Base-by-base conservation (phyloP, 1,140 invertebrate genomes). In the Episyrphus balteatus region DNA sequence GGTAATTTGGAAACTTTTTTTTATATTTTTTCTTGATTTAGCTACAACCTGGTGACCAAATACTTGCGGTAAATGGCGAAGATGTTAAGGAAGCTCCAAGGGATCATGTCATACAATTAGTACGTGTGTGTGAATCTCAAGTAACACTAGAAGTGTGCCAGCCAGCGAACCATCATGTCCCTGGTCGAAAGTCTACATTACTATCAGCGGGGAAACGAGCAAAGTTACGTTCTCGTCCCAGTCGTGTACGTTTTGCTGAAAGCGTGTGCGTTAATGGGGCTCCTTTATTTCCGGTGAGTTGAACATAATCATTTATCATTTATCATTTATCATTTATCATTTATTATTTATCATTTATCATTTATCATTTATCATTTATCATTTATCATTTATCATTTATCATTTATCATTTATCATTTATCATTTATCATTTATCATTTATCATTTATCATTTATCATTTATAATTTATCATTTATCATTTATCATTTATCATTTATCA, bases 101-200 rank as follows among this genome's bases (percentile, higher is more conserved):
- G 6, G 88, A 93, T 68, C 84, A 88, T 69, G 91, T 94, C 21
- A 93, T 95, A 43, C 81, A 90, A 38, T 71, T 92, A 57, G 88
- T 95, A 14, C 76, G 88, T 17, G 83, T 86, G 0, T 90, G 88
- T 62, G 73, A 81, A 33, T 75, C 84, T 8, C 77, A 77, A 14
- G 87, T 93, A 0, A 76, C 74, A 37, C 69, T 93, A 15, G 75
- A 82, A 9, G 89, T 92, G 2, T 88, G 87, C 61, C 88, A 92
- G 62, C 88, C 88, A 1, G 78, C 82, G 3, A 73, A 81, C 48
- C 80, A 80, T 56, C 76, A 81, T 58, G 77, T 82, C 58, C 66
- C 70, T 3, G 70, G 71, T 6, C 63, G 86, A 39, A 86, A 91
- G 61, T 92, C 88, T 1, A 87, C 88, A 0, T 70, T 93, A 1